Percentiles rank a stretch among this genome's conserved stretches.
These are phyloP conservation scores for Stegana nigrithorax DNA, from an alignment of 2,888 invertebrate species.

Conservation along the genomic window DNA sequence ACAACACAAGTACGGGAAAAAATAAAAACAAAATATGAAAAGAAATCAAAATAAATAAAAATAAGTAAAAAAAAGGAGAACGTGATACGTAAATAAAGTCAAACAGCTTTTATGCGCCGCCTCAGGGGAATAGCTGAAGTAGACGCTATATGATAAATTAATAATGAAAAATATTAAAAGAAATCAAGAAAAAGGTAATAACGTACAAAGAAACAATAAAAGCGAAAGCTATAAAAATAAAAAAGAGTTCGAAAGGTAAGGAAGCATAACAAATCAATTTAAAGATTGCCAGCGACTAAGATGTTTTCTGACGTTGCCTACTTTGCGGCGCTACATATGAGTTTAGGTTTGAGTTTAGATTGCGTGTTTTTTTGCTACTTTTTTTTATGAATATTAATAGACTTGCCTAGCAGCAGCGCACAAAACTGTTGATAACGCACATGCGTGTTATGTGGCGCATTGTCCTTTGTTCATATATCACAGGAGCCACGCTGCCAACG, in stretches of 20 bases:
- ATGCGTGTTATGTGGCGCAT: too few species aligned
- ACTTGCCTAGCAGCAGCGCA: not conserved
- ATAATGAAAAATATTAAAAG: constrained; percentile 55
- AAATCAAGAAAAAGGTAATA: constrained; percentile 34
- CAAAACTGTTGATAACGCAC: constrained; percentile 22
- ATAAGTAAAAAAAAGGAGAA: too few species aligned
- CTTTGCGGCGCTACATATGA: constrained; percentile 2
- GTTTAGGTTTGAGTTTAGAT: too few species aligned
- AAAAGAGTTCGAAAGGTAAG: constrained; percentile 28
- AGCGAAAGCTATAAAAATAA: constrained; percentile 21
- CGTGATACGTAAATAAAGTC: too few species aligned
- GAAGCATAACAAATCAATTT: constrained; percentile 55
- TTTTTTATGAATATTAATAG: constrained; percentile 57
- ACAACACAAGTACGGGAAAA: constrained; percentile 47
- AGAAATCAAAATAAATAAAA: constrained; percentile 47
- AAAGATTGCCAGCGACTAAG: constrained; percentile 19
- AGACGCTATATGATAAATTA: constrained; percentile 54
- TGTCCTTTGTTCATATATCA: constrained; percentile 44
- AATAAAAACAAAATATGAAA: constrained; percentile 53
- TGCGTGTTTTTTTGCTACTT: not conserved
- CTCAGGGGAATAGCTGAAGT: too few species aligned
- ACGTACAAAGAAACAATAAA: constrained; percentile 32
- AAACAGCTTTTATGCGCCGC: too few species aligned
- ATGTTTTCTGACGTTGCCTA: constrained; percentile 2
- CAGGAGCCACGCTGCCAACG: constrained; percentile 45